phyloP scores from a whole-genome alignment of 2,113 vertebrate species.

The Chelonoidis abingdonii region DNA sequence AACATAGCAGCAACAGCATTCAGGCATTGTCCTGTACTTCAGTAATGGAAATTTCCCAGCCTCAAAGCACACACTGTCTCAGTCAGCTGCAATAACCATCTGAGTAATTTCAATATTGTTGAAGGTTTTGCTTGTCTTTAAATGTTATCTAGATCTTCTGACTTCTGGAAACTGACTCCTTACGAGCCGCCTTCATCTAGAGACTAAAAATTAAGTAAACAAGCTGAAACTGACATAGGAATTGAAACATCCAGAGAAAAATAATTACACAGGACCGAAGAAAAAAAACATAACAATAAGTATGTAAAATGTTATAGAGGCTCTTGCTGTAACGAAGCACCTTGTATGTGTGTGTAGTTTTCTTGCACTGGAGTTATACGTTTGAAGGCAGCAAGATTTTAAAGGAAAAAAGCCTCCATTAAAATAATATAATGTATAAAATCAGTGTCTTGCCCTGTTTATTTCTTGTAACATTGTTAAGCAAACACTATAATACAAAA shows the following conservation, averaged over 20 bases:
- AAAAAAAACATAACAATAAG: fast-evolving
- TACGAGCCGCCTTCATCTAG: slow-evolving; percentile 44
- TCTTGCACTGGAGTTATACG: background rate
- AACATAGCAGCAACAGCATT: slow-evolving; percentile 43
- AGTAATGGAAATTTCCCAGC: slow-evolving; percentile 73
- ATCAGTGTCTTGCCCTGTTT: background rate
- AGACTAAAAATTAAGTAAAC: slow-evolving; percentile 43
- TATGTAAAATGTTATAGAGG: background rate
- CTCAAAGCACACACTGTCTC: slow-evolving; percentile 59
- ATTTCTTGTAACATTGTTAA: background rate
- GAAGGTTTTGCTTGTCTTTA: slow-evolving; percentile 44
- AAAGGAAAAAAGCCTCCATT: background rate
- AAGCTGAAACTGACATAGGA: slow-evolving; percentile 20
- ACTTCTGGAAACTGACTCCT: slow-evolving; percentile 60
- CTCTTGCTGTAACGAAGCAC: background rate
- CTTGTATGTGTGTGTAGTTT: fast-evolving
- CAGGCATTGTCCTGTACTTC: slow-evolving; percentile 55
- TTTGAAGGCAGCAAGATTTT: background rate
- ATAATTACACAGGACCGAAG: background rate
- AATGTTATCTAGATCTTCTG: slow-evolving; percentile 55
- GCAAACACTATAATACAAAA: background rate
- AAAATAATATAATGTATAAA: background rate
- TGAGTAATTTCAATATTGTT: slow-evolving; percentile 63
- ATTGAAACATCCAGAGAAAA: background rate
- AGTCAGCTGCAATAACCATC: slow-evolving; percentile 66